Conservation (phyloP, 2,113 vertebrate species). For the Narcine bancroftii region DNA sequence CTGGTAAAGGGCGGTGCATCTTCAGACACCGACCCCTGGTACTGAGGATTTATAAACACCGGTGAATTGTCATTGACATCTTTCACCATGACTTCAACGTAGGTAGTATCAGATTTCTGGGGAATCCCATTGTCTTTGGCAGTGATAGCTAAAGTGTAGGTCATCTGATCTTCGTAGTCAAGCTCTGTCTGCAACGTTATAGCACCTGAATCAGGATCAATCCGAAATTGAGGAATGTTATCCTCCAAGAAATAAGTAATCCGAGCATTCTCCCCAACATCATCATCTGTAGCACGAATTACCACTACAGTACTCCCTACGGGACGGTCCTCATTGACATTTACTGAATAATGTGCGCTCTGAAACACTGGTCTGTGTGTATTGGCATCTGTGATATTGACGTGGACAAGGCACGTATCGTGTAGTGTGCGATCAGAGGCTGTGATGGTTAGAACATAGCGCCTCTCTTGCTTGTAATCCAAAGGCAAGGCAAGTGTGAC, state of each 20-base stretch:
- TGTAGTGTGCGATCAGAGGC: conserved; percentile 91
- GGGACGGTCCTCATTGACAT: conserved; percentile 82
- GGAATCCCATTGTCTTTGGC: conserved; percentile 96
- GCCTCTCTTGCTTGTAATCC: conserved; percentile 96
- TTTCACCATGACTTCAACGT: conserved; percentile 93
- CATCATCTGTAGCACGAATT: conserved; percentile 90
- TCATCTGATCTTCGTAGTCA: conserved; percentile 97
- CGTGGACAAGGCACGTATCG: conserved; percentile 85
- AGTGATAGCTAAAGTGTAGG: conserved; percentile 88
- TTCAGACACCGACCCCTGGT: conserved; percentile 86
- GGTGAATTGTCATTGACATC: conserved; percentile 96
- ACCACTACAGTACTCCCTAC: conserved; percentile 88
- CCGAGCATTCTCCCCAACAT: conserved; percentile 88
- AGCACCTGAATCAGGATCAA: conserved; percentile 75
- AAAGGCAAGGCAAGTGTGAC: conserved; percentile 83
- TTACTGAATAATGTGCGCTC: conserved; percentile 89
- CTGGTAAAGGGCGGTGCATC: conserved; percentile 91
- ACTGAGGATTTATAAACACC: conserved; percentile 82
- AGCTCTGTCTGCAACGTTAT: conserved; percentile 86
- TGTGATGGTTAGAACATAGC: conserved; percentile 83
- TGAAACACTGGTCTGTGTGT: conserved; percentile 93
- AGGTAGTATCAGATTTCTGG: conserved; percentile 95
- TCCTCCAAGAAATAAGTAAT: conserved; percentile 92
- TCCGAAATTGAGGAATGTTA: conserved; percentile 91
- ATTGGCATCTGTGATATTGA: conserved; percentile 97